Evolutionary conservation across 53 echinoderm and acorn worm genomes (phyloP).

Genomic region (Antedon mediterranea): DNA sequence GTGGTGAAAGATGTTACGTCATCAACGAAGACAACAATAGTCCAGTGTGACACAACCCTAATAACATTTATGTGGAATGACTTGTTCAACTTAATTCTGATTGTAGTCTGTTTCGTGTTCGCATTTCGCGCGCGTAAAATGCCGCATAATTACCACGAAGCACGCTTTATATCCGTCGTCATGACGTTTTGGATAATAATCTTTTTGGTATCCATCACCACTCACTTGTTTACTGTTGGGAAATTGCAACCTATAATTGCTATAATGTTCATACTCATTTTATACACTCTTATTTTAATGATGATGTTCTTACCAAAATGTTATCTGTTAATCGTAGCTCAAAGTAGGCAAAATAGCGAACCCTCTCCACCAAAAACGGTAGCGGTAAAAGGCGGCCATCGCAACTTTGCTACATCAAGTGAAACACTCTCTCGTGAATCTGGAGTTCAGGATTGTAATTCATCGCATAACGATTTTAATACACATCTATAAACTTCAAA

Average conservation of each 20-base stretch:
- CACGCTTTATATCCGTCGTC: slow-evolving; percentile 63
- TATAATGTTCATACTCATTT: background rate
- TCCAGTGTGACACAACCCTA: background rate
- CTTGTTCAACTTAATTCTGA: slow-evolving; percentile 45
- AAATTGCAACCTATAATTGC: slow-evolving; percentile 39
- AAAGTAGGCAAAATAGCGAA: background rate
- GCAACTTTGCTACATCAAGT: background rate
- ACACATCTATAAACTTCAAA: background rate
- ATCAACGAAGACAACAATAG: background rate
- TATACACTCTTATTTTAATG: background rate
- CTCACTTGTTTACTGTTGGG: slow-evolving; percentile 54
- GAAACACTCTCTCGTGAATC: background rate
- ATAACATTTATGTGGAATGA: background rate
- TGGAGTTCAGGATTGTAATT: background rate
- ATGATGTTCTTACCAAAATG: background rate
- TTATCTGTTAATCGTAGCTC: background rate
- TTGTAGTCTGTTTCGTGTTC: slow-evolving; percentile 49
- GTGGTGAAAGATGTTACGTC: background rate
- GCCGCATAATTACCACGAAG: slow-evolving; percentile 75
- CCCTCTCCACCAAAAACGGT: background rate
- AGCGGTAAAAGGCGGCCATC: background rate
- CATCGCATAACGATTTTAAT: background rate
- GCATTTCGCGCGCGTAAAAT: slow-evolving; percentile 73
- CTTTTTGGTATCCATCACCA: slow-evolving; percentile 65
- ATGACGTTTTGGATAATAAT: slow-evolving; percentile 70